Conservation (phyloP, 1,140 invertebrate species). For the Periplaneta americana region DNA sequence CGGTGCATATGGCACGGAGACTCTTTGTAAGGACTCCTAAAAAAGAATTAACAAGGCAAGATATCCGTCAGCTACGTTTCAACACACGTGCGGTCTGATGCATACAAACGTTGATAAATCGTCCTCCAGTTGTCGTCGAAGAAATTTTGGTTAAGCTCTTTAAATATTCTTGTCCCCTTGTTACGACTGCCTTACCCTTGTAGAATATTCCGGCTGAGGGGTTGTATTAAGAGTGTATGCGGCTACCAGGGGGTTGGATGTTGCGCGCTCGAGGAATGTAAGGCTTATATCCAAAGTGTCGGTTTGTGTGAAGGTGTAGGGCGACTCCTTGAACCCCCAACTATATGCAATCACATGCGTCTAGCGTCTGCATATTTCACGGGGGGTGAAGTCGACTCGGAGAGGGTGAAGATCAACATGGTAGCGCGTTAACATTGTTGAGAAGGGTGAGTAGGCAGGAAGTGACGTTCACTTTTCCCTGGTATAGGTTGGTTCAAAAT, state of each 20-base stretch:
- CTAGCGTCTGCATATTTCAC: not conserved
- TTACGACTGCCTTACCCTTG: not conserved
- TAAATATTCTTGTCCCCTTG: not conserved
- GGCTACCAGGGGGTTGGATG: no score
- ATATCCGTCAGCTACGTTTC: not conserved
- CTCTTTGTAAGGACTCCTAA: not conserved
- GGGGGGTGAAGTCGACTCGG: not conserved
- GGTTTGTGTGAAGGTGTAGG: not conserved
- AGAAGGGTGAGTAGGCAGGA: not conserved
- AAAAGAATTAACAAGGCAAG: no score
- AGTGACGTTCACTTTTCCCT: no score
- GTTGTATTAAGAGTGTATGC: no score
- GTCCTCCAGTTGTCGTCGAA: not conserved
- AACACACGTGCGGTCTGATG: not conserved
- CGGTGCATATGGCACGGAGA: not conserved
- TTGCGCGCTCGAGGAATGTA: no score
- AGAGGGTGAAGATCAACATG: not conserved
- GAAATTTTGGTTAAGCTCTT: not conserved
- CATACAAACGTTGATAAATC: not conserved
- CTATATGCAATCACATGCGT: not conserved
- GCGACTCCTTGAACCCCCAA: not conserved
- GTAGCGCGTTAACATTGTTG: not conserved
- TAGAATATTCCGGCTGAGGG: not conserved
- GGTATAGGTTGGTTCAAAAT: no score
- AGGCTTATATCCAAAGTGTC: no score